These are phyloP conservation scores for Vidua macroura DNA, from an alignment of 2,113 vertebrate species.

Conservation along the genomic window DNA sequence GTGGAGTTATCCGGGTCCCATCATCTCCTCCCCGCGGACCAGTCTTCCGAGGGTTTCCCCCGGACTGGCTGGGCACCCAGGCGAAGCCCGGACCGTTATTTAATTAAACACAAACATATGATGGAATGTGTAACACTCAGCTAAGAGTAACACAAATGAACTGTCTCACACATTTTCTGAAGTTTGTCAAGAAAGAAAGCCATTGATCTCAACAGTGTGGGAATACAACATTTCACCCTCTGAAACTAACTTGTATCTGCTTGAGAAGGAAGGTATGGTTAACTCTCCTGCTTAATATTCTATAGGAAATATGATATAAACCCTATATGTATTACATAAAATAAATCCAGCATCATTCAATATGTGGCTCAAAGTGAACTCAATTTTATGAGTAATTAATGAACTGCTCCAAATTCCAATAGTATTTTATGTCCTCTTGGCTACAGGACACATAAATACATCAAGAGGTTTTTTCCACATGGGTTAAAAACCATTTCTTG, in stretches of 20 bases:
- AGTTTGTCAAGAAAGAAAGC: not conserved
- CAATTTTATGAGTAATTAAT: not conserved
- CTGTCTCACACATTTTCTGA: not conserved
- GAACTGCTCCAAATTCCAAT: not conserved
- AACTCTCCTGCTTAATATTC: not conserved
- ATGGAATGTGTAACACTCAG: not conserved
- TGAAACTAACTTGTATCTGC: not conserved
- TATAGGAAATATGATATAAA: not conserved
- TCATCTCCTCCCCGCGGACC: no score
- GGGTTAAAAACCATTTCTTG: not conserved
- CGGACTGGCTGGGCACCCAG: no score
- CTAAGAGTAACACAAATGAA: not conserved
- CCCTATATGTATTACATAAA: not conserved
- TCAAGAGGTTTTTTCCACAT: not conserved
- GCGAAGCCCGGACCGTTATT: no score
- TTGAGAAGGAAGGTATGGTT: not conserved
- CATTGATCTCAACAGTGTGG: not conserved
- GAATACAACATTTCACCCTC: not conserved
- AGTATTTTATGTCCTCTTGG: not conserved
- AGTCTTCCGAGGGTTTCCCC: no score
- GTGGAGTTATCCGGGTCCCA: no score
- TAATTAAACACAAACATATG: not conserved
- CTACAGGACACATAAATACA: not conserved
- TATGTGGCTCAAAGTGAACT: not conserved
- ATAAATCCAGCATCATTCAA: conserved; percentile 21